Evolutionary conservation across 2,113 vertebrate genomes (phyloP), one percentile per base, ranked within the genome.

Genomic region (Chlorodrepanis virens): DNA sequence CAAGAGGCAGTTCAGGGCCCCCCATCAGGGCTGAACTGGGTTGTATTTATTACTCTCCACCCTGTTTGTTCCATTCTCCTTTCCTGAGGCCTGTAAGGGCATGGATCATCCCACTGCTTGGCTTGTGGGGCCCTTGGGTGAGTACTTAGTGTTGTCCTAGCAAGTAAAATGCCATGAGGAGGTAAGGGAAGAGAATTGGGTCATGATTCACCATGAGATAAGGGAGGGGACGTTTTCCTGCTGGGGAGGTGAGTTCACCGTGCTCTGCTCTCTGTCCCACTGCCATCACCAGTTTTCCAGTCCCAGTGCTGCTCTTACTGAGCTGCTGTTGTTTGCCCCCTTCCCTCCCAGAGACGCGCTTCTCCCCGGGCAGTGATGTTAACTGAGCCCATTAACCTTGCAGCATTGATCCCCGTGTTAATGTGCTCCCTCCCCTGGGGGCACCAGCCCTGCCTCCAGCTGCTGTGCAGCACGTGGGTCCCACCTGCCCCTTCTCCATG

Each of bases 381-480:
- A 86, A 80, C 54, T 39, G 85, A 93, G 78, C 42, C 70, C 45
- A 12, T 93, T 86, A 70, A 60, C 70, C 74, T 79, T 61, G 60
- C 54, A 60, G n/a, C 84, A 70, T n/a, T 47, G 91, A 93, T 87
- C 77, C 71, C 70, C 11, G 1, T 1, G 6, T 31, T 76, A 25
- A 42, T 67, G 59, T 64, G 75, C 70, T 78, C 47, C 75, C 70
- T 78, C 42, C 78, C 71, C 67, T 21, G 59, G 81, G 59, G 70
- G 11, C 44, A 39, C 33, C 50, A 87, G 49, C 42, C 49, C 0
- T 82, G 50, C 39, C 23, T 39, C 31, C 0, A 0, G 56, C 59
- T 80, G 27, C 8, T 28, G 28, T 65, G 82, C 45, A 81, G 56
- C 42, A 17, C 19, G 2, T 10, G 20, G 60, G 14, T 18, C 75